Conservation (phyloP, 2,113 vertebrate genomes). For the mouse (Mus musculus) region GRCm39 chr5:99994501-99995000, state of each 20-base stretch:
- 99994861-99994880: not conserved
- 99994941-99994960: not conserved
- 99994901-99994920: not conserved
- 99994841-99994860: not conserved
- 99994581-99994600: not conserved
- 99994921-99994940: not conserved
- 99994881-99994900: not conserved
- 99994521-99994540: not conserved
- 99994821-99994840: not conserved
- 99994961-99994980: not conserved
- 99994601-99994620: not conserved
- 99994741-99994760: not conserved
- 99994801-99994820: not conserved
- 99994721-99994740: not conserved
- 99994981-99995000: not conserved
- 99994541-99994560: not conserved
- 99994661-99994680: not conserved
- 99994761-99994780: not conserved
- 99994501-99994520: not conserved
- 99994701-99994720: constrained; percentile 25
- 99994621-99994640: not conserved
- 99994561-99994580: not conserved
- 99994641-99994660: not conserved
- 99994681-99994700: not conserved
- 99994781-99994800: not conserved